Evolutionary conservation across 2,888 invertebrate genomes (phyloP), one percentile per base, ranked within the genome.

Genomic region (Acanthoscelides obtectus): DNA sequence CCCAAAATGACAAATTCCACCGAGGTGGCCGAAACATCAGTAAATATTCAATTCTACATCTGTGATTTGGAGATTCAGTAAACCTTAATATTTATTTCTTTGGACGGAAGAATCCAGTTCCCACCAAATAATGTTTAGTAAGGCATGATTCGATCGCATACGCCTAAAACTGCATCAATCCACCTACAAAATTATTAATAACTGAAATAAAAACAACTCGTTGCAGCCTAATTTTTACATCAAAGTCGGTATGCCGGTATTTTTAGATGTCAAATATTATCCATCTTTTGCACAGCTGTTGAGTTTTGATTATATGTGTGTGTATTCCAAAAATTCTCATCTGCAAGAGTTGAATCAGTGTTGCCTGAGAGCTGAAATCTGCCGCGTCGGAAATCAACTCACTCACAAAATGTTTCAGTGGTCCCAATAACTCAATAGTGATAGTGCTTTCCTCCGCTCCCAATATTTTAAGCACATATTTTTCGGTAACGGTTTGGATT

Each of bases 241-340:
- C 79, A 81, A 80, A 82, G 81, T 80, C 66, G 45, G 81, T 78
- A 82, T 82, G 80, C 80, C 76, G 83, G 78, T 85, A 85, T 85
- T 84, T 85, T 84, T 85, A 85, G 84, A 82, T 81, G 80, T 82
- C 83, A 82, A 81, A 82, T 83, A 83, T 84, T 83, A 83, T 81
- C 80, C 82, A 82, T 80, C 80, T 83, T 80, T 78, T 79, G 81
- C 79, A 82, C 82, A 84, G 84, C 83, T 83, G 83, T 83, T 77
- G 75, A 71, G 71, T 78, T 80, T 79, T 77, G 75, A 81, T 75
- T 77, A 77, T 76, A 77, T 77, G 76, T 74, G 75, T 76, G 78
- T 77, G 75, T 76, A 76, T 75, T 77, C 78, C 72, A 72, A 75
- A 77, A 75, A 74, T 75, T 77, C 75, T 73, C 77, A 74, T 73